Base-by-base conservation (phyloP, 2,888 invertebrate species). In the Lithophane semibrunnea region DNA sequence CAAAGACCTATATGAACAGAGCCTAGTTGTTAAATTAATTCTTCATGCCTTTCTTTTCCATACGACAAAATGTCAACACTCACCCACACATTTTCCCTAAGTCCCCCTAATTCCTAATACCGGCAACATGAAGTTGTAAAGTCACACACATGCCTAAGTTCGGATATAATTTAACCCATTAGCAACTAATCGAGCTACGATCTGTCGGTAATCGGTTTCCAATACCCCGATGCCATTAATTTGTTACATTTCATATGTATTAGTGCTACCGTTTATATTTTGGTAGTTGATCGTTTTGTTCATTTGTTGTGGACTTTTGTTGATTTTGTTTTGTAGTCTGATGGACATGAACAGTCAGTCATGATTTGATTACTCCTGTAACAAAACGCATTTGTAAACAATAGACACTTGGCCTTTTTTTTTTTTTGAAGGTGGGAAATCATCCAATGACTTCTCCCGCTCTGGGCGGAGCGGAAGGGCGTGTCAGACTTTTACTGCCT, bases 171-270 rank as follows among this genome's bases (percentile, higher is more conserved):
- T 89, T 79, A 81, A 79, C 70, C 89, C 88, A 90, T 92, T 92
- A 91, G 86, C 73, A 47, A 75, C 78, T 89, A 90, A 91, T 91
- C 90, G 88, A 78, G 56, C 76, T 64, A 70, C 85, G 88, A 86
- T 88, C 87, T 80, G 79, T 58, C 74, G 80, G 80, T 91, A 91
- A 91, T 92, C 90, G 90, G 84, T 92, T 92, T 89, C 90, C 90
- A 84, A 92, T 92, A 92, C 86, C 24, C 29, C 87, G 87, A 84
- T 72, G 79, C 66, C 65, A 79, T 85, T 91, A 91, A 91, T 92
- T 91, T 91, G 90, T 91, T 90, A 82, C 83, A 88, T 88, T 88
- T 83, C 83, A 73, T 85, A 82, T 85, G 84, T 82, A 84, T 86
- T 81, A 76, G 77, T 68, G 61, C 16, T 37, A 44, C 64, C 78